phyloP scores from a whole-genome alignment of 2,113 vertebrate species.

The Recurvirostra avosetta region DNA sequence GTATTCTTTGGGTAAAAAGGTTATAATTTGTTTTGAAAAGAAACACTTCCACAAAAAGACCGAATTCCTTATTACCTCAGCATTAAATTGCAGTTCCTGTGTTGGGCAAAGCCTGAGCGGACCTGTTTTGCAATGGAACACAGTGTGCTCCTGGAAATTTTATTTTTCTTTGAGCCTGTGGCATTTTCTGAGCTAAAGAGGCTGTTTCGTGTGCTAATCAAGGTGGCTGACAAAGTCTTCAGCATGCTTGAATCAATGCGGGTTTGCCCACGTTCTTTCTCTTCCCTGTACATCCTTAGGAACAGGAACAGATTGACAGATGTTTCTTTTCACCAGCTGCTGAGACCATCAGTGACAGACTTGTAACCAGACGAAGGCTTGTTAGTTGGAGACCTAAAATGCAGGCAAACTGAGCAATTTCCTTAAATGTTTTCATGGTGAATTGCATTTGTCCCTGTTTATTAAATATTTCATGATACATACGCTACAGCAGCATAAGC shows the following conservation, averaged over 20 bases:
- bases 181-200: slow-evolving; percentile 3
- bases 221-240: slow-evolving; percentile 1
- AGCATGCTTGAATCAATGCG: not conserved
- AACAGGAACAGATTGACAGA: not conserved
- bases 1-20: not conserved
- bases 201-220: not conserved
- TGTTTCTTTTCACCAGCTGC: slow-evolving; percentile 11
- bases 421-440: not conserved
- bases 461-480: not conserved
- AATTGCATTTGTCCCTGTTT: not conserved
- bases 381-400: not conserved
- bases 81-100: not conserved
- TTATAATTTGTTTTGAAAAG: not conserved
- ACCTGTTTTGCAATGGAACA: not conserved
- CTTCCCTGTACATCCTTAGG: not conserved
- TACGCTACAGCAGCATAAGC: not conserved
- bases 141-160: not conserved
- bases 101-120: not conserved
- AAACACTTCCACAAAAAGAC: not conserved
- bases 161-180: not conserved
- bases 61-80: not conserved
- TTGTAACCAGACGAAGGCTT: not conserved
- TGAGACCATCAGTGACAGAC: not conserved
- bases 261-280: slow-evolving; percentile 14
- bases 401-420: not conserved